Evolutionary conservation across 2,888 invertebrate species (phyloP).

Genomic region (Harpagoxenus sublaevis): DNA sequence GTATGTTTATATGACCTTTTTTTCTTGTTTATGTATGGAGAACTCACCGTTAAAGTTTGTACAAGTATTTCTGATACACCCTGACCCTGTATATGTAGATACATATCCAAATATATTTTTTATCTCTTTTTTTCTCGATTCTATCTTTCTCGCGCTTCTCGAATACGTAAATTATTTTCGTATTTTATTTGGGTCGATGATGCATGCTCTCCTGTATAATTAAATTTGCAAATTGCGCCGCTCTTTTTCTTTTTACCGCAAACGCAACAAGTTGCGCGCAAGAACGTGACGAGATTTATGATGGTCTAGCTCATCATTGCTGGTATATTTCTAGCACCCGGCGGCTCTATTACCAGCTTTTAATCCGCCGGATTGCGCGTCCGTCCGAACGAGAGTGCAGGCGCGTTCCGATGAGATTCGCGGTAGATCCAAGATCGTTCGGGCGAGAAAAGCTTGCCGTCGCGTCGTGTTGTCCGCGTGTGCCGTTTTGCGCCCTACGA

Average conservation of each 20-base stretch:
- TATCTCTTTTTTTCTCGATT: too few species aligned
- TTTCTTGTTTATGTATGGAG: too few species aligned
- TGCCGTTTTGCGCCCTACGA: neutral
- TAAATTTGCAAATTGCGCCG: neutral
- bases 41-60: too few species aligned
- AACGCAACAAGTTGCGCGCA: conserved; percentile 33
- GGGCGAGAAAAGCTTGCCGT: neutral
- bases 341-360: neutral
- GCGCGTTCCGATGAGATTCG: neutral
- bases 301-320: neutral
- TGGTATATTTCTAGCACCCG: neutral
- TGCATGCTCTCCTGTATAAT: neutral
- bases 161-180: neutral
- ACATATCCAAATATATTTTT: neutral
- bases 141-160: neutral
- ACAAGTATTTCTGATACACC: too few species aligned
- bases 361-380: neutral
- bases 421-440: neutral
- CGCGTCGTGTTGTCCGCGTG: neutral
- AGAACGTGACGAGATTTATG: conserved; percentile 16
- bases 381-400: neutral
- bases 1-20: too few species aligned
- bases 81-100: too few species aligned
- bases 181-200: neutral
- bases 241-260: neutral